Percentiles rank a stretch among this genome's conserved stretches.
Conservation (phyloP, 1,140 invertebrate genomes). For the Aleiodes sp. region DNA sequence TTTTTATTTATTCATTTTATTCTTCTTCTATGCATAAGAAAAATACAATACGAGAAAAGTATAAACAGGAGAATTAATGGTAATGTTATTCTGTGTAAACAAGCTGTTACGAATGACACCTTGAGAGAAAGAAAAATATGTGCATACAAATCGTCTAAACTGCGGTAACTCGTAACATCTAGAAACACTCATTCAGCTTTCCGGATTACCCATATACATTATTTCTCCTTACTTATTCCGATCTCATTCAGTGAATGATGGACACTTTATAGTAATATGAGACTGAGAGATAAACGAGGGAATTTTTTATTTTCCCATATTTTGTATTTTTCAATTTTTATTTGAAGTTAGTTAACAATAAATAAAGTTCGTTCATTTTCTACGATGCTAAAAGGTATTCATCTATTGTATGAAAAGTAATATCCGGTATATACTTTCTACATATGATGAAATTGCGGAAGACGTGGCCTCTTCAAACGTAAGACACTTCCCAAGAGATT, state of each 20-base stretch:
- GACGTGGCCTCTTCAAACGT: background rate
- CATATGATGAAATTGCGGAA: background rate
- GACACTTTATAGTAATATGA: background rate
- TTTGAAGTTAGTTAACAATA: no score
- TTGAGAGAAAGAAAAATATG: constrained; percentile 25
- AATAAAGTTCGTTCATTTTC: no score
- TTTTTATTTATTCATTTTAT: no score
- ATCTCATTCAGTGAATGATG: background rate
- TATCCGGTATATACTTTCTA: background rate
- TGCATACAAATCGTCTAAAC: constrained; percentile 22
- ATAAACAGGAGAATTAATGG: background rate
- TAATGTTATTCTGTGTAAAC: constrained; percentile 24
- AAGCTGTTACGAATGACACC: constrained; percentile 15
- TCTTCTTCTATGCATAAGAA: no score
- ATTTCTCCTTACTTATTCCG: constrained; percentile 2
- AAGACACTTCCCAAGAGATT: constrained; percentile 5
- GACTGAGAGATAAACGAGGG: no score
- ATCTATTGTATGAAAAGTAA: background rate
- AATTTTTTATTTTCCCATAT: no score
- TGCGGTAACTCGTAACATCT: background rate
- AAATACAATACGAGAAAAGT: no score
- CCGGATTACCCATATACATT: background rate
- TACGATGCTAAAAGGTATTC: no score
- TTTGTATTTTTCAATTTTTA: no score
- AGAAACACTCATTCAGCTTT: background rate